Evolutionary conservation across 2,888 invertebrate species (phyloP), one percentile per base, ranked within the genome.

Genomic region (Theodoxus fluviatilis): DNA sequence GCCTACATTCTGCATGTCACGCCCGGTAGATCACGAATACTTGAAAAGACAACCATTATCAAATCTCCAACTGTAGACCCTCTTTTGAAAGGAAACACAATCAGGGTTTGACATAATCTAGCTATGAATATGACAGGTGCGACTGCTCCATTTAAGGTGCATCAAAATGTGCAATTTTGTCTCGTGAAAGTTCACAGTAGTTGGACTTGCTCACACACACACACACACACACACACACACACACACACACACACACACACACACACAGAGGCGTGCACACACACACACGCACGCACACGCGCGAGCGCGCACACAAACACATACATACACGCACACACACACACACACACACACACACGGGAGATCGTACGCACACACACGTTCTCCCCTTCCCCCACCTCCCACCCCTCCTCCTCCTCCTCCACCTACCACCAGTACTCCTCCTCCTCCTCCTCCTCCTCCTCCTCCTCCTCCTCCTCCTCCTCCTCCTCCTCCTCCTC

Each of bases 261-360:
- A 25, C 49, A 7, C 49, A 1, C n/a, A 2, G 22, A 12, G 1
- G 25, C 55, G 25, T 22, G 22, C 22, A 22, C 22, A 55, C 22
- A 43, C 31, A n/a, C 28, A 47, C 47, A 6, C 33, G 31, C 28
- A 43, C 28, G 35, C 15, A 47, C 49, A 22, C 55, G 1, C 4
- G 55, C 25, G 25, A 12, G 2, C 25, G 25, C 55, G 25, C 25
- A 1, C 55, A 57, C 57, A 25, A 6, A 57, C 25, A 1, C 25
- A 57, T 18, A 49, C 67, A 52, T 18, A 67, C 52, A 49, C 33
- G 35, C 33, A n/a, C 38, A n/a, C 38, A 37, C 64, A 64, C 37
- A 49, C 52, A 1, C 18, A 67, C 1, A 67, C 52, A 49, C 52
- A 57, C 57, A 25, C 25, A 57, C 57, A 25, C 57, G 6, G 31